Evolutionary conservation across 2,113 vertebrate species (phyloP).

Genomic region (Calidris pugnax): DNA sequence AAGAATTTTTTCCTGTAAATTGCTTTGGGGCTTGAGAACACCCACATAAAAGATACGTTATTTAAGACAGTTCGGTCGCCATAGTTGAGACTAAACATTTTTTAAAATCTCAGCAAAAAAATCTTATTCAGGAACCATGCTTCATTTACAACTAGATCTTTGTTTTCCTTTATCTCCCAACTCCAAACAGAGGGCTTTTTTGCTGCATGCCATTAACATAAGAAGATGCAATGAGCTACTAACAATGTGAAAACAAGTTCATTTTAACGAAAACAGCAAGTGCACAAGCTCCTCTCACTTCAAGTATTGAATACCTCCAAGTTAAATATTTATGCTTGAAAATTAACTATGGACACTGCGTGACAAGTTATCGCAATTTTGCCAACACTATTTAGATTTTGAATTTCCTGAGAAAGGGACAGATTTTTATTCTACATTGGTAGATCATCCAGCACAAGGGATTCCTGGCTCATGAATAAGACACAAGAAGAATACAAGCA

Average conservation of each 20-base stretch:
- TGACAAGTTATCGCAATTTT: neutral
- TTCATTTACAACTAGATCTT: neutral
- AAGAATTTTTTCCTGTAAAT: slow-evolving; percentile 51
- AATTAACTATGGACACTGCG: neutral
- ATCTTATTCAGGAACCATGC: neutral
- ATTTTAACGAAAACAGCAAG: neutral
- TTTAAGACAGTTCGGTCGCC: neutral
- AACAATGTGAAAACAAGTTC: neutral
- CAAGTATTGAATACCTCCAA: neutral
- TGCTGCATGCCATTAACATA: neutral
- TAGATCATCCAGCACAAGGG: neutral
- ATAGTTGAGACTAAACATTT: neutral
- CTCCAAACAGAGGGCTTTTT: neutral
- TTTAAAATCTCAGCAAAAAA: neutral
- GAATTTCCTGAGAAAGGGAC: neutral
- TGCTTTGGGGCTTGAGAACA: slow-evolving; percentile 41
- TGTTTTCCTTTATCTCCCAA: neutral
- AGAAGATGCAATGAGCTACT: neutral
- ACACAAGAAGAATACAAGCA: neutral
- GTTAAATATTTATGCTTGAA: neutral
- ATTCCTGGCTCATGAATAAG: neutral
- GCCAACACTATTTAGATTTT: neutral
- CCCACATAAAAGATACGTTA: neutral
- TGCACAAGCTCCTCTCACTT: neutral
- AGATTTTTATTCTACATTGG: neutral